Evolutionary conservation across 2,113 vertebrate species (phyloP).

Genomic region (Aphyosemion australe): DNA sequence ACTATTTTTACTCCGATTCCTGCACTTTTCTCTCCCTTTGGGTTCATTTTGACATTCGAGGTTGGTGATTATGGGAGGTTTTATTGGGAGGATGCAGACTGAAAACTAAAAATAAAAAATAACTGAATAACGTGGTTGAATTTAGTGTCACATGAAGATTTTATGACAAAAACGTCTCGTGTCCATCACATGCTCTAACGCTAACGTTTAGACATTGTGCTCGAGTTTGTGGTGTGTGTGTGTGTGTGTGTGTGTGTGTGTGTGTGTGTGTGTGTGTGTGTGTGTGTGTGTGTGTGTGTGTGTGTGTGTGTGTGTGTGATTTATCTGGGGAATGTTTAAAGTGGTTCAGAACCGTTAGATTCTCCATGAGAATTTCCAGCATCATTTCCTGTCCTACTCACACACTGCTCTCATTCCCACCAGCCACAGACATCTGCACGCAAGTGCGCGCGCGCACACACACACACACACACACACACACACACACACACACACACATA

Average conservation of each 20-base stretch:
- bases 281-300: background rate
- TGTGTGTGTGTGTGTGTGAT: slow-evolving; percentile 19
- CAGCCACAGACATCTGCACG: slow-evolving; percentile 60
- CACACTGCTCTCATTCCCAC: slow-evolving; percentile 66
- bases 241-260: too few relatives aligned
- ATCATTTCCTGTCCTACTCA: slow-evolving; percentile 71
- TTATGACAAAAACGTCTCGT: slow-evolving; percentile 4
- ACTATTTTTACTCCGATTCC: background rate
- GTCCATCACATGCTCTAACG: slow-evolving; percentile 37
- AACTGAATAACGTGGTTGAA: background rate
- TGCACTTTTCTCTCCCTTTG: background rate
- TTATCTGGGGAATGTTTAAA: background rate
- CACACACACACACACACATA: background rate
- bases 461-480: too few relatives aligned
- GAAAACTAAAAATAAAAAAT: slow-evolving; percentile 9
- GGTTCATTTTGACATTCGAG: background rate
- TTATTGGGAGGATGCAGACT: background rate
- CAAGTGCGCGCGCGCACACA: background rate
- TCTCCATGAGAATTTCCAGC: slow-evolving; percentile 48
- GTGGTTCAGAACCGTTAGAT: background rate
- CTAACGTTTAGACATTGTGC: slow-evolving; percentile 1
- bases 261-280: background rate
- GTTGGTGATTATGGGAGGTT: background rate
- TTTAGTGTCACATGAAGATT: slow-evolving; percentile 16
- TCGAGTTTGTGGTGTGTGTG: background rate